A percentile compares a stretch with the other conserved stretches of the same genome.
Conservation (phyloP, 2,113 vertebrate species). For the Platichthys flesus region DNA sequence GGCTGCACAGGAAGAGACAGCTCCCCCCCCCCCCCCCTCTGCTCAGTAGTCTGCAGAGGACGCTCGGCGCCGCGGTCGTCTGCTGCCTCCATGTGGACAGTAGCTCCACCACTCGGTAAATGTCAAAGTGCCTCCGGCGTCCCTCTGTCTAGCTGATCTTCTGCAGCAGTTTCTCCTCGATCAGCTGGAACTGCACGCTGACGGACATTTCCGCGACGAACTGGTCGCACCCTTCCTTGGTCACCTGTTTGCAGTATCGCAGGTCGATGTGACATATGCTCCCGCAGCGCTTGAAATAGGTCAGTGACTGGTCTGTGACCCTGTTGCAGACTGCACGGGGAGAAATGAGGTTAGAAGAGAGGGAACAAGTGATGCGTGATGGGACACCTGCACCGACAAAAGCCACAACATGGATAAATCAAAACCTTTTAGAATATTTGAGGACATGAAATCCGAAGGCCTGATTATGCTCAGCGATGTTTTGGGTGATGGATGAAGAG, state of each 20-base stretch:
- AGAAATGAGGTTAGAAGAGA: slow-evolving; percentile 35
- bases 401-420: slow-evolving; percentile 36
- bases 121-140: slow-evolving; percentile 24
- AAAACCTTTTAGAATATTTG: background rate
- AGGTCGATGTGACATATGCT: slow-evolving; percentile 97
- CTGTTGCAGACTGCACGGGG: slow-evolving; percentile 91
- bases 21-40: background rate
- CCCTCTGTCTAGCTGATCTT: slow-evolving; percentile 88
- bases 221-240: slow-evolving; percentile 93
- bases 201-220: slow-evolving; percentile 97
- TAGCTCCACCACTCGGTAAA: slow-evolving; percentile 1
- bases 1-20: slow-evolving; percentile 5
- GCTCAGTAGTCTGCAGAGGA: slow-evolving; percentile 22
- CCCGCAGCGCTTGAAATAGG: slow-evolving; percentile 97
- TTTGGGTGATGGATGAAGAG: background rate
- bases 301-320: slow-evolving; percentile 95
- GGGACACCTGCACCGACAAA: slow-evolving; percentile 34
- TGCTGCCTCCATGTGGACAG: slow-evolving; percentile 72
- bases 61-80: slow-evolving; percentile 14
- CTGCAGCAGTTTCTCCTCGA: slow-evolving; percentile 95
- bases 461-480: slow-evolving; percentile 2
- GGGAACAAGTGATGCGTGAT: slow-evolving; percentile 21
- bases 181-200: slow-evolving; percentile 94
- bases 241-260: slow-evolving; percentile 97
- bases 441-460: slow-evolving; percentile 6